Conservation (phyloP, 1,140 invertebrate species). For the Whitmania pigra region DNA sequence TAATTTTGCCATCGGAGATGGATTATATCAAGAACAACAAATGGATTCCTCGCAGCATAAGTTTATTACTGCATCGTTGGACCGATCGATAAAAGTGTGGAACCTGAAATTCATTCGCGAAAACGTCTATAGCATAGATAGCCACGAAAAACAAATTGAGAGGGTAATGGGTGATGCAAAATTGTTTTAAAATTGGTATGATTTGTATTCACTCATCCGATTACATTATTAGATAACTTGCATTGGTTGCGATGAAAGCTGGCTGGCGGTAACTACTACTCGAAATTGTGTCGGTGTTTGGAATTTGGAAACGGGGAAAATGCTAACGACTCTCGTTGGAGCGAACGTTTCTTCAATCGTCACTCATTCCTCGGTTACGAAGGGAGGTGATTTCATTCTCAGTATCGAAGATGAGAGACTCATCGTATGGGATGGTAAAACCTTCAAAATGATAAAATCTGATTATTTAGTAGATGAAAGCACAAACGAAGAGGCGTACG, state of each 20-base stretch:
- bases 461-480: neutral
- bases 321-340: conserved; percentile 65
- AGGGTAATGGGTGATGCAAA: conserved; percentile 15
- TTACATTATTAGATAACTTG: neutral
- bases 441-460: conserved; percentile 53
- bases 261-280: conserved; percentile 62
- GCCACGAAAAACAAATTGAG: conserved; percentile 88
- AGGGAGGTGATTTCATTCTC: conserved; percentile 64
- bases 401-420: conserved; percentile 84
- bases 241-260: neutral
- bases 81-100: conserved; percentile 95
- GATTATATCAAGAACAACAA: conserved; percentile 53
- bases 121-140: conserved; percentile 85
- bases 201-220: no score
- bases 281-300: conserved; percentile 86
- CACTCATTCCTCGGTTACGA: conserved; percentile 69
- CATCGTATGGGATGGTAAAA: conserved; percentile 77
- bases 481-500: neutral
- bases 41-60: no score
- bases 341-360: conserved; percentile 86
- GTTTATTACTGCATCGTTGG: conserved; percentile 86
- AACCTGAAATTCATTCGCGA: conserved; percentile 98
- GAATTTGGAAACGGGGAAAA: conserved; percentile 72
- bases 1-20: conserved; percentile 33
- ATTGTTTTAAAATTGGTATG: neutral